Percentiles rank a stretch among this genome's conserved stretches.
phyloP scores from a whole-genome alignment of 2,888 invertebrate genomes.

The Lagria hirta region DNA sequence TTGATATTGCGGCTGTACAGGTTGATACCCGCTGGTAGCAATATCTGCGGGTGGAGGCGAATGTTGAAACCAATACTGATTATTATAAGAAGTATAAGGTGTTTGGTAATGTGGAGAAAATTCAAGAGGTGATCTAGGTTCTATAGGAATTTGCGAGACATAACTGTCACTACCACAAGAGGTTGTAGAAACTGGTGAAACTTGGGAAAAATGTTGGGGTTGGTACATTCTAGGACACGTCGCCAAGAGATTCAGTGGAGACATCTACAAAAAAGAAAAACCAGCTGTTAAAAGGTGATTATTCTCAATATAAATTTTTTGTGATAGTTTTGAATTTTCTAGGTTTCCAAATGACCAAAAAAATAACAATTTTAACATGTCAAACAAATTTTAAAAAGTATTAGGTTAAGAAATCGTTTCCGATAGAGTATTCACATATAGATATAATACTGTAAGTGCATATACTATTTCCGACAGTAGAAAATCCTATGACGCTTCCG shows the following conservation, averaged over 20 bases:
- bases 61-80: slow-evolving; percentile 52
- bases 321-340: too few relatives aligned
- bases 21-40: slow-evolving; percentile 49
- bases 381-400: too few relatives aligned
- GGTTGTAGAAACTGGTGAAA: slow-evolving; percentile 48
- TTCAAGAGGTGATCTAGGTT: slow-evolving; percentile 46
- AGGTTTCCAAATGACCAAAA: too few relatives aligned
- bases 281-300: too few relatives aligned
- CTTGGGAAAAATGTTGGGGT: slow-evolving; percentile 40
- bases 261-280: slow-evolving; percentile 46
- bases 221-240: slow-evolving; percentile 50
- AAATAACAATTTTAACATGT: too few relatives aligned
- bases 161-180: slow-evolving; percentile 50
- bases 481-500: too few relatives aligned
- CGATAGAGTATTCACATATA: too few relatives aligned
- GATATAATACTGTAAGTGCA: too few relatives aligned
- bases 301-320: too few relatives aligned
- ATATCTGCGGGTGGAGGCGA: slow-evolving; percentile 51
- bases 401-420: too few relatives aligned
- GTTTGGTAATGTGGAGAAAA: slow-evolving; percentile 51
- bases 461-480: too few relatives aligned
- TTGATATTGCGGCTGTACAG: slow-evolving; percentile 58
- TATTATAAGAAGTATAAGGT: slow-evolving; percentile 41
- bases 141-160: slow-evolving; percentile 46
- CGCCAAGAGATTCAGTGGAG: slow-evolving; percentile 49